A percentile compares a stretch with the other conserved stretches of the same genome.
These are phyloP conservation scores for Drosophila athabasca DNA, from an alignment of 1,140 invertebrate genomes.

Conservation along the genomic window DNA sequence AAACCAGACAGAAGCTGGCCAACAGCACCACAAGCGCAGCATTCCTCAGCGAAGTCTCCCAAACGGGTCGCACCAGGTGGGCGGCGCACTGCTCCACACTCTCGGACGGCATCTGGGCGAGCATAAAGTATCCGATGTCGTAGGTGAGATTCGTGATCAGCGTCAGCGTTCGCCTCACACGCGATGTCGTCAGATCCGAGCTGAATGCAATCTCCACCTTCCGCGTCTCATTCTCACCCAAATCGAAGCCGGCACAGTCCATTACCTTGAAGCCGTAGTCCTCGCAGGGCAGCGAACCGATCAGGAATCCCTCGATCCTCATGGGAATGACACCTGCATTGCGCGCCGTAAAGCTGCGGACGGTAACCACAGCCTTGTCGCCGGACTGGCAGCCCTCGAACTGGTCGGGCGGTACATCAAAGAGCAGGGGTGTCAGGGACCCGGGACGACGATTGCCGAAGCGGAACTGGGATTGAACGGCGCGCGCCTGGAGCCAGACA, in stretches of 20 bases:
- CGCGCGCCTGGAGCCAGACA: conserved; percentile 91
- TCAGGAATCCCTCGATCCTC: conserved; percentile 89
- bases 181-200: conserved; percentile 95
- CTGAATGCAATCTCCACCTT: conserved; percentile 96
- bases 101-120: conserved; percentile 91
- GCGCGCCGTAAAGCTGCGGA: conserved; percentile 92
- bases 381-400: conserved; percentile 88
- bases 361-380: conserved; percentile 64
- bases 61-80: conserved; percentile 90
- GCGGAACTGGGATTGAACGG: conserved; percentile 93
- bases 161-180: conserved; percentile 88
- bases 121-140: conserved; percentile 89
- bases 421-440: conserved; percentile 88
- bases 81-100: conserved; percentile 90
- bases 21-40: conserved; percentile 87
- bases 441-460: conserved; percentile 95
- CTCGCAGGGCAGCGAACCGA: conserved; percentile 91
- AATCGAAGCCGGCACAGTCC: conserved; percentile 92
- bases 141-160: conserved; percentile 86
- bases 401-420: conserved; percentile 93
- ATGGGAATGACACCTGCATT: conserved; percentile 95
- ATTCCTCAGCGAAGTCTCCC: conserved; percentile 91
- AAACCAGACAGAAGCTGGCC: conserved; percentile 87
- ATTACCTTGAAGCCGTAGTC: conserved; percentile 94
- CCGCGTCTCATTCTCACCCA: conserved; percentile 92